Evolutionary conservation across 2,113 vertebrate species (phyloP), one percentile per base, ranked within the genome.

Genomic region (Alligator mississippiensis): DNA sequence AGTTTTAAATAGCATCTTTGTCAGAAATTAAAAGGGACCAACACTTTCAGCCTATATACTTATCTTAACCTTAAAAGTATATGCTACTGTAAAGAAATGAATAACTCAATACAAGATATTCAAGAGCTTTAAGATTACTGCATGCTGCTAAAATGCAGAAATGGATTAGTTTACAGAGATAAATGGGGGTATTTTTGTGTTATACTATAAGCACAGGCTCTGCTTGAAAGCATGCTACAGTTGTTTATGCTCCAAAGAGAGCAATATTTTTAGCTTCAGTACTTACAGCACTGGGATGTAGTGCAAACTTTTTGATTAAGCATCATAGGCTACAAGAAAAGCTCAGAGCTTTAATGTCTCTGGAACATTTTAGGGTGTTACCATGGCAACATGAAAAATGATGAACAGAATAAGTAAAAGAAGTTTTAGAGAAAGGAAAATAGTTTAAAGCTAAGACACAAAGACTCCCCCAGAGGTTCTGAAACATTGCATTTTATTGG

Each of bases 271-370:
- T 97, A 96, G 96, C 92, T 94, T 97, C 91, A 82, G 84, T 93
- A 92, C 95, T 97, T 96, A 95, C 62, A 95, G 90, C 93, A 95
- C 91, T 88, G 94, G 92, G 88, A 95, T 93, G 92, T 95, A 96
- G 96, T 96, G 96, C 95, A 97, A 97, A 97, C 94, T 97, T 97
- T 97, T 97, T 97, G 94, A 97, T 97, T 97, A 97, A 97, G 94
- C 92, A 94, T 93, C 89, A 77, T 82, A 94, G 87, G 59, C 86
- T 96, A 93, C 92, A 96, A 93, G 95, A 95, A 97, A 93, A 95
- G 92, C 97, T 96, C 89, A 90, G 93, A 92, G 93, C 90, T 94
- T 84, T 95, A 97, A 93, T 96, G 95, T 89, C 76, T 95, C 61
- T 76, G 94, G 90, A 64, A 90, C 96, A 96, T 95, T 97, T 97